Evolutionary conservation across 1,140 invertebrate species (phyloP), one percentile per base, ranked within the genome.

Genomic region (Gryllus bimaculatus): DNA sequence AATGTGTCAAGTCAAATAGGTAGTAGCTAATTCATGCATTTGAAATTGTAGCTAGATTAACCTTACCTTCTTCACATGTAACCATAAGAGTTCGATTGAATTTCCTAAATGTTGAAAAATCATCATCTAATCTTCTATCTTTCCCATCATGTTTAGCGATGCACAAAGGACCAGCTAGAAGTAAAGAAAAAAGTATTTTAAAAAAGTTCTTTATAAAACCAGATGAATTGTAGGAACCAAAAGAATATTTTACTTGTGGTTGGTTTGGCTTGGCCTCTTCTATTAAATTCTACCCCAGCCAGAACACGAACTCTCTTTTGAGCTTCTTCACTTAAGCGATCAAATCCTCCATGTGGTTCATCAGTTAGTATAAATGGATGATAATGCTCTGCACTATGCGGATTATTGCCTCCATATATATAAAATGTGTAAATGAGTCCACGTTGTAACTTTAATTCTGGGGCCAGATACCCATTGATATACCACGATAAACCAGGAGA

Each of bases 351-450:
- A 81, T 92, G 90, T 3, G 92, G 90, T 84, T 96, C 95, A 83
- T 94, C 92, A 7, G 96, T 96, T 79, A 98, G 94, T 75, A 98
- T 95, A 54, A 98, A 87, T 8, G 96, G 96, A 88, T 98, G 96
- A 86, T 98, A 98, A 83, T 91, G 90, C 76, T 93, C 91, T 0
- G 94, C 88, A 81, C 93, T 95, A 83, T 96, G 93, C 7, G 95
- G 95, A 87, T 97, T 95, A 83, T 96, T 96, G 2, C 96, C 96
- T 48, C 95, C 96, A 79, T 90, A 89, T 47, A 96, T 92, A 80
- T 88, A 54, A 82, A 97, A 96, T 13, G 89, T 91, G 86, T 98
- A 98, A 0, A 91, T 93, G 13, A 95, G 87, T 13, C 95, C 95
- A 77, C 96, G 86, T 81, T 94, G 91, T 75, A 98, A 86, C 88